A percentile compares a stretch with the other conserved stretches of the same genome.
These are phyloP conservation scores for Gallinago stenura DNA, from an alignment of 2,797 vertebrate genomes.

Conservation along the genomic window DNA sequence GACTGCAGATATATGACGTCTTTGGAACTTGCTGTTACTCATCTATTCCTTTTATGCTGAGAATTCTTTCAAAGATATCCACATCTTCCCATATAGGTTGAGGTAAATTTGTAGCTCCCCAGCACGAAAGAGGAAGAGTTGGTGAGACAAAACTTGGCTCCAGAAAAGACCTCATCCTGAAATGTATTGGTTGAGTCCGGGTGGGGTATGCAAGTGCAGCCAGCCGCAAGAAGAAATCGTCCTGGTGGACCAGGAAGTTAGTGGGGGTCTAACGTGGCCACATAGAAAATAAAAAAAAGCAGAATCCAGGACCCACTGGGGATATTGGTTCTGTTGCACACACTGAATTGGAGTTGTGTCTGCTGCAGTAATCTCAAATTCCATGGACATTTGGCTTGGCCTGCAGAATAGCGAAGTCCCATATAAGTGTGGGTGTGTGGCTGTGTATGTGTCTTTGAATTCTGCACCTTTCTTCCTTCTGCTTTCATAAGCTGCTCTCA, in stretches of 20 bases:
- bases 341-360: background rate
- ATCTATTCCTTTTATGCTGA: background rate
- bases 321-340: background rate
- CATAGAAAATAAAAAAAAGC: background rate
- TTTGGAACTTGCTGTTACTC: background rate
- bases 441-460: background rate
- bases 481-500: background rate
- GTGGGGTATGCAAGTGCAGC: background rate
- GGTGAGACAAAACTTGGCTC: background rate
- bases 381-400: background rate
- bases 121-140: background rate
- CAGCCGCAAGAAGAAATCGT: background rate
- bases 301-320: background rate
- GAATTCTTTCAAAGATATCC: background rate
- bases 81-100: background rate
- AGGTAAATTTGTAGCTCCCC: background rate
- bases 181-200: background rate
- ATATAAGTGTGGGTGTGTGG: background rate
- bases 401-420: background rate
- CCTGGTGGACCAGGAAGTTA: background rate
- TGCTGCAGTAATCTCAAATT: background rate
- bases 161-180: background rate
- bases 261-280: no score
- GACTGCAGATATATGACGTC: background rate
- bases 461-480: background rate